These are phyloP conservation scores for Chrysopa pallens DNA, from an alignment of 1,140 invertebrate species.

Conservation along the genomic window DNA sequence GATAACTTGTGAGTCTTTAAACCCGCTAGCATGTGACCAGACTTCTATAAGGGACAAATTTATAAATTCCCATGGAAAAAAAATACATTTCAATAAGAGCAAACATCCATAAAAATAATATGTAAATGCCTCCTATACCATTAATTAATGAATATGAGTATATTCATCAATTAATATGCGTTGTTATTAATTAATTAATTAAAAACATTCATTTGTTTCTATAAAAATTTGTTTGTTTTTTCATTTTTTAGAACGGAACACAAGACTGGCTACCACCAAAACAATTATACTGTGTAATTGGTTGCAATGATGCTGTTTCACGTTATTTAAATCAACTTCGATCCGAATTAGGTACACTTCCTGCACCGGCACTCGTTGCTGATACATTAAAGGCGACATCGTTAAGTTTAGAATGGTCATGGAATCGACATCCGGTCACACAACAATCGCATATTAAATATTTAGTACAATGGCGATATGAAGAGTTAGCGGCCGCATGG, in stretches of 20 bases:
- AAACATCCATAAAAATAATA: background rate
- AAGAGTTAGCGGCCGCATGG: conserved; percentile 44
- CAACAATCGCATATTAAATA: conserved; percentile 40
- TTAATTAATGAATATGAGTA: conserved; percentile 1
- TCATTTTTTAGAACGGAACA: conserved; percentile 41
- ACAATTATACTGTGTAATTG: conserved; percentile 59
- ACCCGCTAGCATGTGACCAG: too few relatives aligned
- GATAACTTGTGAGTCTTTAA: too few relatives aligned
- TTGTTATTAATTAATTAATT: conserved; percentile 1
- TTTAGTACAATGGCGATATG: conserved; percentile 57
- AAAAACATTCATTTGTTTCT: background rate
- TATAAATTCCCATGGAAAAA: background rate
- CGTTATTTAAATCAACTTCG: conserved; percentile 51
- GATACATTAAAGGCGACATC: conserved; percentile 55
- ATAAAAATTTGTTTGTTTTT: conserved; percentile 2
- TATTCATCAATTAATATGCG: conserved; percentile 1
- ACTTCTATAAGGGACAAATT: background rate
- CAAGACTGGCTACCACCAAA: conserved; percentile 42
- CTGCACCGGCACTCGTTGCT: conserved; percentile 54
- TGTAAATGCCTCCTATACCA: conserved; percentile 1
- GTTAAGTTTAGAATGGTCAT: conserved; percentile 69
- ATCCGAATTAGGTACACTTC: conserved; percentile 45
- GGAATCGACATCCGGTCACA: conserved; percentile 35
- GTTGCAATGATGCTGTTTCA: conserved; percentile 58
- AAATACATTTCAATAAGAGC: conserved; percentile 2